A percentile compares a stretch with the other conserved stretches of the same genome.
phyloP scores from a whole-genome alignment of 2,888 invertebrate species.

The Itoplectis maculator region DNA sequence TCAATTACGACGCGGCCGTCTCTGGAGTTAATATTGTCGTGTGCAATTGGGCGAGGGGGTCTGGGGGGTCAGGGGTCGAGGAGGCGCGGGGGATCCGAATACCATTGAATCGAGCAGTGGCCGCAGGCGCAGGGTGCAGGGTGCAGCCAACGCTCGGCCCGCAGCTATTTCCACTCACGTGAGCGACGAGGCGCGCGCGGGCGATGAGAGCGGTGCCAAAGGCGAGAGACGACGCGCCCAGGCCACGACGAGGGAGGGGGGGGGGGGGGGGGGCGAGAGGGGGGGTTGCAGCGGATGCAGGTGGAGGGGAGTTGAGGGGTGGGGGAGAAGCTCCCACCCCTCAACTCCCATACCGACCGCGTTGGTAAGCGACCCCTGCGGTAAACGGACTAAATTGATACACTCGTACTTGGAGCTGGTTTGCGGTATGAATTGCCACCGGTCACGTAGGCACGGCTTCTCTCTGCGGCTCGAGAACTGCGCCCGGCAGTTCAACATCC shows the following conservation, averaged over 20 bases:
- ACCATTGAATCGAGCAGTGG: conserved; percentile 14
- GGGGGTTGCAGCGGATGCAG: conserved; percentile 23
- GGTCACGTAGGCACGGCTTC: conserved; percentile 61
- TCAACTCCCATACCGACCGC: conserved; percentile 38
- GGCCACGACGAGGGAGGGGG: conserved; percentile 23
- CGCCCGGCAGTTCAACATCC: conserved; percentile 49
- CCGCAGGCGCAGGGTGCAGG: too few species aligned
- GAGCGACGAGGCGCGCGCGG: conserved; percentile 1
- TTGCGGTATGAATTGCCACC: conserved; percentile 66
- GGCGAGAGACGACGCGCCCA: conserved; percentile 31
- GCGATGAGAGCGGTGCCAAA: conserved; percentile 20
- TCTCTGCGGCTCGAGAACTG: conserved; percentile 26
- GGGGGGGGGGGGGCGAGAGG: conserved; percentile 9
- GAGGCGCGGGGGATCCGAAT: not conserved
- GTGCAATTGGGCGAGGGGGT: not conserved
- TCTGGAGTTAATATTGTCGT: conserved; percentile 61
- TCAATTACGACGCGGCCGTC: conserved; percentile 70
- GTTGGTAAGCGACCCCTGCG: conserved; percentile 62
- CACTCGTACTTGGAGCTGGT: conserved; percentile 65
- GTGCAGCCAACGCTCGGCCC: not conserved
- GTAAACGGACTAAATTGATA: conserved; percentile 67
- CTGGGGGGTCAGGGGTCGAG: not conserved
- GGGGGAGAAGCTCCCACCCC: too few species aligned
- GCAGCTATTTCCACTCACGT: conserved; percentile 33
- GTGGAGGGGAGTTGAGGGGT: conserved; percentile 6